Evolutionary conservation across 2,888 invertebrate species (phyloP).

Genomic region (Cistogaster globosa): DNA sequence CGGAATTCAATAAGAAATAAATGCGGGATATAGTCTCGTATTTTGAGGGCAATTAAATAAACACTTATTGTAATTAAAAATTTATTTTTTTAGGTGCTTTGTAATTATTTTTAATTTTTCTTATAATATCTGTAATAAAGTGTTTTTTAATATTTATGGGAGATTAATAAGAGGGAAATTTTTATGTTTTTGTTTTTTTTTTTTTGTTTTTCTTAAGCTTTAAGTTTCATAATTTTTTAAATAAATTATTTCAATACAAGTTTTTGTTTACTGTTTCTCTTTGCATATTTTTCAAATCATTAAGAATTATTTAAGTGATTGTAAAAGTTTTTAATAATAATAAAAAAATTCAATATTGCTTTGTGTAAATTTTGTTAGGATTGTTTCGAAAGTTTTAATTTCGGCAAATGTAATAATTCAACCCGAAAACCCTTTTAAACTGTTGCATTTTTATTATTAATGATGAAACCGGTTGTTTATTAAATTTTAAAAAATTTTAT

Average conservation of each 20-base stretch:
- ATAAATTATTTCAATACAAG: neutral
- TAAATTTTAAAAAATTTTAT: too few relatives aligned
- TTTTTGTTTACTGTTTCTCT: neutral
- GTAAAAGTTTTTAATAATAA: neutral
- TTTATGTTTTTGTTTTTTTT: neutral
- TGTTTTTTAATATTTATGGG: neutral
- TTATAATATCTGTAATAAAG: neutral
- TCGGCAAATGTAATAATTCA: neutral
- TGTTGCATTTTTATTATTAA: neutral
- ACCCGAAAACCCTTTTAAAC: neutral
- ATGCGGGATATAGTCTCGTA: slow-evolving; percentile 64
- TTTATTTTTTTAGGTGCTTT: slow-evolving; percentile 16
- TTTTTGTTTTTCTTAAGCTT: neutral
- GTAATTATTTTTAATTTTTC: neutral
- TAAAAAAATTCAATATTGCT: neutral
- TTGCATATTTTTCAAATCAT: neutral
- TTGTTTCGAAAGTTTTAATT: neutral
- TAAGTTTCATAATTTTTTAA: neutral
- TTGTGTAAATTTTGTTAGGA: neutral
- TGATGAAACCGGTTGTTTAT: neutral
- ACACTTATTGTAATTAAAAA: slow-evolving; percentile 37
- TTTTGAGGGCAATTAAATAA: slow-evolving; percentile 40
- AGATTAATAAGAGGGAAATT: neutral
- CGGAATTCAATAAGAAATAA: slow-evolving; percentile 57
- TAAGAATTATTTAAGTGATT: neutral